Evolutionary conservation across 1,140 invertebrate species (phyloP), one percentile per base, ranked within the genome.

Genomic region (Polypedilum vanderplanki): DNA sequence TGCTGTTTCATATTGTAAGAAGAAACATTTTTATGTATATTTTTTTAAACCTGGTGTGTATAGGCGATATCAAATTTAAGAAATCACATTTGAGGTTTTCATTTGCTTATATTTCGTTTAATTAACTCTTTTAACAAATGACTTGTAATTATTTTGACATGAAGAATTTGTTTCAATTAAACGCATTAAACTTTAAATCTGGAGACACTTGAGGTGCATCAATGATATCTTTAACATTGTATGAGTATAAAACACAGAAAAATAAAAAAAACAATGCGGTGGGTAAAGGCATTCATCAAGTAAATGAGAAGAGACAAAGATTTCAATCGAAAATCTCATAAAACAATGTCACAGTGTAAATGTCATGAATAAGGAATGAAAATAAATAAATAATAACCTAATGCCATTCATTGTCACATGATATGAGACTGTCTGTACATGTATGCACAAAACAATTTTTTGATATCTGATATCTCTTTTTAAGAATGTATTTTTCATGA

Each of bases 51-150:
- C n/a, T 18, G 57, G n/a, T 67, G 3, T n/a, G 65, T 20, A 15
- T 57, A 57, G 12, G 10, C 12, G n/a, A 57, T 57, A 57, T 57
- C 46, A 57, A 57, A n/a, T 57, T 57, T 57, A 57, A 57, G 46
- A 57, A 46, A 57, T 57, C 12, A 33, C 24, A 33, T 33, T 57
- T 15, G 46, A 57, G 46, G 10, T 46, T 46, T 46, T 46, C 15
- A 12, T 46, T 46, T 46, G 46, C 24, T 33, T 57, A 57, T 57
- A 57, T 57, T 57, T 57, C 46, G 9, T 57, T 57, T 70, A 70
- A 70, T 70, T 70, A 70, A 70, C 65, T 70, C 65, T 70, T 70
- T 57, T 70, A 70, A 70, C 65, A 70, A 70, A 70, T 70, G 65
- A 70, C 65, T n/a, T 18, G 65, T 70, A 70, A 70, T 70, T 70